Conservation (phyloP, 2,888 invertebrate species). For the Lymantria monacha region DNA sequence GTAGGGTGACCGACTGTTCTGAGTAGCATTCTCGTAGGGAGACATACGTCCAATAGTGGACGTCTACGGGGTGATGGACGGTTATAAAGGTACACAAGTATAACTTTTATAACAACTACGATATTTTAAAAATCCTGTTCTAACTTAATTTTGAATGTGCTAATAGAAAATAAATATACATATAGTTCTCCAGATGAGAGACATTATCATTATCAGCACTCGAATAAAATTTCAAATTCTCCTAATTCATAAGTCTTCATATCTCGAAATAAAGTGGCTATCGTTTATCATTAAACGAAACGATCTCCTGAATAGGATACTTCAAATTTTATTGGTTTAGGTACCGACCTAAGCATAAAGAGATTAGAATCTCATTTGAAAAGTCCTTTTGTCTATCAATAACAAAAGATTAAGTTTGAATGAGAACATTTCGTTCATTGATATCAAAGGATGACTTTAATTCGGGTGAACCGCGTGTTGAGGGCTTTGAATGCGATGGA, state of each 20-base stretch:
- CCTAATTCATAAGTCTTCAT: constrained; percentile 21
- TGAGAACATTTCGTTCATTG: constrained; percentile 31
- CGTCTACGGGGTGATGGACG: no score
- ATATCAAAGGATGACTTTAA: constrained; percentile 22
- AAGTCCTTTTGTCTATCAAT: constrained; percentile 33
- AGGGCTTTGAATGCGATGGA: constrained; percentile 10
- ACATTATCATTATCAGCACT: no score
- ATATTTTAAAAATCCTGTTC: no score
- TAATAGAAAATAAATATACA: no score
- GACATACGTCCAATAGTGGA: no score
- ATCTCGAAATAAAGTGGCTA: constrained; percentile 23
- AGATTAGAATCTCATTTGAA: constrained; percentile 34
- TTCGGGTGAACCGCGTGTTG: constrained; percentile 13
- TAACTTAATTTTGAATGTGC: no score
- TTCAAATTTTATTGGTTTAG: constrained; percentile 32
- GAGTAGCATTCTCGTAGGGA: no score
- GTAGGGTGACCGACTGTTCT: no score
- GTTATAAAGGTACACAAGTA: no score
- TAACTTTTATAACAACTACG: no score
- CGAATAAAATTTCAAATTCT: no score
- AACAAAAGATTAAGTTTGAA: constrained; percentile 36
- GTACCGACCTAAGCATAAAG: constrained; percentile 27
- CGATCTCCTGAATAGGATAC: constrained; percentile 23
- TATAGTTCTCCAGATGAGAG: no score
- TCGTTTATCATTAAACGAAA: constrained; percentile 28